Conservation (phyloP, 2,797 vertebrate species). For the Allochrocebus solatus region DNA sequence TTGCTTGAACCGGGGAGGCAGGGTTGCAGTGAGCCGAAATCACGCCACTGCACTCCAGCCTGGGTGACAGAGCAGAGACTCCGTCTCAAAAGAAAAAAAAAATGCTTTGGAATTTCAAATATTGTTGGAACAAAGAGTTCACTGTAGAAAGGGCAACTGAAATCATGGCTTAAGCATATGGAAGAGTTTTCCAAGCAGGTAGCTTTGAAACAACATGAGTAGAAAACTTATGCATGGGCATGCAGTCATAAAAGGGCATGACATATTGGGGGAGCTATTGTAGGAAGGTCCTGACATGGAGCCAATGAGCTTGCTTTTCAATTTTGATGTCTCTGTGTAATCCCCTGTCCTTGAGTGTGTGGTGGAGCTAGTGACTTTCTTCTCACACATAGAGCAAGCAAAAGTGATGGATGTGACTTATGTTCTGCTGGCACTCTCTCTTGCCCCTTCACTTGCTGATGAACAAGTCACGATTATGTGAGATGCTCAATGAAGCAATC, state of each 20-base stretch:
- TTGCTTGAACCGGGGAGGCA: too few species aligned
- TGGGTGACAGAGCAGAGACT: too few species aligned
- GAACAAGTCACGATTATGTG: neutral
- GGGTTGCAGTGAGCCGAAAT: too few species aligned
- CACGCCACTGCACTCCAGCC: too few species aligned
- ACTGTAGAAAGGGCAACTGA: neutral
- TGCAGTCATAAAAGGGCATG: fast-evolving
- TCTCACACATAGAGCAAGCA: neutral
- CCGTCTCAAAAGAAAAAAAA: too few species aligned
- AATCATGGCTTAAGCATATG: neutral
- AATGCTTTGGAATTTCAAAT: neutral
- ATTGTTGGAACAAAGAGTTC: neutral
- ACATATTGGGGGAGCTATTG: neutral
- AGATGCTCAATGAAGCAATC: neutral
- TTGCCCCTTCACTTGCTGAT: neutral
- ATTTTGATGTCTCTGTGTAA: too few species aligned
- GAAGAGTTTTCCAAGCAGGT: neutral
- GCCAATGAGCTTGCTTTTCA: neutral
- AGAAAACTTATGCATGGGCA: neutral
- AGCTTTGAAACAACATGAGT: neutral
- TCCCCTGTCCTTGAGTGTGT: neutral
- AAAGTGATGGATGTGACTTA: neutral
- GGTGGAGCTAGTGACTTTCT: neutral
- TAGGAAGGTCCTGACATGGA: neutral
- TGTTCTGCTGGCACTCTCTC: neutral